Evolutionary conservation across 1,140 invertebrate genomes (phyloP), one percentile per base, ranked within the genome.

Genomic region (Pemphigus obesinymphae): DNA sequence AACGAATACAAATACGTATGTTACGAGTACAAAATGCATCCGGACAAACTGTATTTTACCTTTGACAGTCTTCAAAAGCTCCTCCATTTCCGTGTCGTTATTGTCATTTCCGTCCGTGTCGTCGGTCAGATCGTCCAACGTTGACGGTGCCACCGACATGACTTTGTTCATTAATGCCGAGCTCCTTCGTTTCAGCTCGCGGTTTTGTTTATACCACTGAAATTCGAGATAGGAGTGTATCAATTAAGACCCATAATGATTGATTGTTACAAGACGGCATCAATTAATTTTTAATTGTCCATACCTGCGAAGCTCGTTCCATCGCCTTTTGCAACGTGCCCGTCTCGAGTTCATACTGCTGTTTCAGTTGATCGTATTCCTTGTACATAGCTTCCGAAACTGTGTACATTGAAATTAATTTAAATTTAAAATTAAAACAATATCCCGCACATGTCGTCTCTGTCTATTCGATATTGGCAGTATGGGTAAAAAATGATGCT

Each of bases 181-280:
- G 45, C 91, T 92, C 66, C 88, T 87, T 82, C 92, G 87, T 85
- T 92, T 92, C 53, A 93, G 85, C 83, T 90, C 89, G 40, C 91
- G 90, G 84, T 93, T 93, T 87, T 93, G 90, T 83, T 91, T 91
- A 86, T 93, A 93, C 92, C 92, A 93, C 87, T 92, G 89, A 84
- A 88, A n/a, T n/a, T 83, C 17, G 34, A 61, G 11, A 45, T 10
- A 80, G 53, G 53, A 37, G 23, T 20, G 53, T 20, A 29, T 82
- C 40, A 68, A 50, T 45, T 48, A 50, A 31, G 34, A 11, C 26
- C 7, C 5, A n/a, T 45, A 45, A 45, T 13, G 10, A 50, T 48
- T 50, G 23, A n/a, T 29, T 23, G 17, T 23, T 68, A 23, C 5
- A 37, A 1, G 3, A 20, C 26, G 26, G 43, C n/a, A n/a, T 50